Evolutionary conservation across 2,888 invertebrate genomes (phyloP).

Genomic region (Cephus runcator): DNA sequence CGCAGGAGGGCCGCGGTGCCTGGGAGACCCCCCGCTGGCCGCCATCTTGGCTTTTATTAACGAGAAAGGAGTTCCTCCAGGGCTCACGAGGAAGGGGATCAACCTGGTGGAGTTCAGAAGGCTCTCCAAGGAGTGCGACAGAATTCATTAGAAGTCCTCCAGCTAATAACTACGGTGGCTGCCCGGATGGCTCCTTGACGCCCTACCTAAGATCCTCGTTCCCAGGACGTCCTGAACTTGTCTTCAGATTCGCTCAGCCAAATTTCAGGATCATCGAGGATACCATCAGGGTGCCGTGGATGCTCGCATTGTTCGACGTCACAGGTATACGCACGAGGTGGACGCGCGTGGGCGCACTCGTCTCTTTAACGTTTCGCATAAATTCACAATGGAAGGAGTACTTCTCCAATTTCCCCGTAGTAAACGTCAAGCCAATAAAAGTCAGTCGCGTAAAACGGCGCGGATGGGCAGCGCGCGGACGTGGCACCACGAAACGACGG

Average conservation of each 20-base stretch:
- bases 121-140: slow-evolving; percentile 40
- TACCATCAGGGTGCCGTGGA: background rate
- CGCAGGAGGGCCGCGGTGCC: slow-evolving; percentile 60
- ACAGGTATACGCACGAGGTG: background rate
- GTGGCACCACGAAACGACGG: background rate
- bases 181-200: slow-evolving; percentile 23
- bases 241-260: background rate
- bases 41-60: slow-evolving; percentile 65
- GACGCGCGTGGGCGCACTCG: slow-evolving; percentile 50
- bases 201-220: slow-evolving; percentile 26
- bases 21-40: slow-evolving; percentile 61
- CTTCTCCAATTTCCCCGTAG: slow-evolving; percentile 49
- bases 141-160: slow-evolving; percentile 56
- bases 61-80: slow-evolving; percentile 47
- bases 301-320: background rate
- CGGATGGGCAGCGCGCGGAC: slow-evolving; percentile 1
- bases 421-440: slow-evolving; percentile 40
- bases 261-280: background rate
- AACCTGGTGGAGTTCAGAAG: slow-evolving; percentile 24
- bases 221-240: background rate
- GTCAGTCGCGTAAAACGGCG: slow-evolving; percentile 6
- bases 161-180: slow-evolving; percentile 53
- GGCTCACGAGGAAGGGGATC: slow-evolving; percentile 30
- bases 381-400: slow-evolving; percentile 36
- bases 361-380: slow-evolving; percentile 54